A percentile compares a stretch with the other conserved stretches of the same genome.
Evolutionary conservation across 64 coral and sea anemone genomes (phyloP).

Genomic region (Orbicella faveolata): DNA sequence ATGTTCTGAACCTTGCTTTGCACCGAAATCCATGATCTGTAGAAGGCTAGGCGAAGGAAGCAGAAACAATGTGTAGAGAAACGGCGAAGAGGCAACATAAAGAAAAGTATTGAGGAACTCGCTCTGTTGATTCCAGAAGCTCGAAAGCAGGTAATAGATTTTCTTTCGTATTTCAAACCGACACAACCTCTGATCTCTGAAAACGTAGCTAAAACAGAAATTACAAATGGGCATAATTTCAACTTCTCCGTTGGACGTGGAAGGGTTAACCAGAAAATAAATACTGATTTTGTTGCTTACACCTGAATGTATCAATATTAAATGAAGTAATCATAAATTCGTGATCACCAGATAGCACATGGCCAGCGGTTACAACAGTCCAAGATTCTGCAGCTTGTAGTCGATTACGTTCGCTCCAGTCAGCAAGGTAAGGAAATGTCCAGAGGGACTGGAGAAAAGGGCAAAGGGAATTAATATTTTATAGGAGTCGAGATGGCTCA

Average conservation of each 20-base stretch:
- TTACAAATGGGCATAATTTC: too few species aligned
- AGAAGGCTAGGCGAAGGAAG: not conserved
- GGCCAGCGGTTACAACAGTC: not conserved
- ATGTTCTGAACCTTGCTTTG: not conserved
- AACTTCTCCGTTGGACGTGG: too few species aligned
- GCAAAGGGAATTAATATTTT: not conserved
- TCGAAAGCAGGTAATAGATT: conserved; percentile 9
- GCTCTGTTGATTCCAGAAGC: conserved; percentile 15
- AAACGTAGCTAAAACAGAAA: too few species aligned
- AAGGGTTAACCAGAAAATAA: too few species aligned
- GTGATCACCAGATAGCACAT: not conserved
- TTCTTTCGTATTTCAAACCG: not conserved
- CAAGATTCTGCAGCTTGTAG: conserved; percentile 20
- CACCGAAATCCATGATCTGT: not conserved
- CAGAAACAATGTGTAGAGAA: not conserved
- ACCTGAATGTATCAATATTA: not conserved
- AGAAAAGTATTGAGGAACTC: conserved; percentile 24
- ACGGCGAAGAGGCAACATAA: conserved; percentile 7
- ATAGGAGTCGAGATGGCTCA: not conserved
- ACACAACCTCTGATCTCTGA: too few species aligned
- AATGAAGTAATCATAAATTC: not conserved
- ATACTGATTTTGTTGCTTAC: too few species aligned
- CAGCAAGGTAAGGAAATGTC: not conserved
- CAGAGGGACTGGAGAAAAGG: not conserved
- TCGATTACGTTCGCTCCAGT: conserved; percentile 7